Base-by-base conservation (phyloP, 1,140 invertebrate genomes). In the Trichogramma pretiosum region DNA sequence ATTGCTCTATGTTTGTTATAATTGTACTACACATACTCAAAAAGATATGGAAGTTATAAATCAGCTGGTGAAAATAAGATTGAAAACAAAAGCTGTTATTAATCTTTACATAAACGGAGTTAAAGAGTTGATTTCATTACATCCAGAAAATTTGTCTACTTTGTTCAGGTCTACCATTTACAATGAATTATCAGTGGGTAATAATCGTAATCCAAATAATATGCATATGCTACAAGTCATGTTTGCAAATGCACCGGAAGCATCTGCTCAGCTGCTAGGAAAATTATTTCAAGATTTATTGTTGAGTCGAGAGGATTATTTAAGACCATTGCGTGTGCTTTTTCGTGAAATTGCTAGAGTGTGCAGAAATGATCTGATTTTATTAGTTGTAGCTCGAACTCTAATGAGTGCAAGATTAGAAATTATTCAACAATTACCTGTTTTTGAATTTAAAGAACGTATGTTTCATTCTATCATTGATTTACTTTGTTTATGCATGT, bases 111-210 rank as follows among this genome's bases (percentile, higher is more conserved):
- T 93, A 56, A 78, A 80, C 10, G 89, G 92, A 58, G 80, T 97
- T 0, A 82, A 82, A 68, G 85, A 78, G 62, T 63, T 77, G 32
- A 74, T 78, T 10, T 61, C 62, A 17, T 39, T 68, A 11, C 84
- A 88, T 63, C 79, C 84, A 5, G 85, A 89, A 16, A 93, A 95
- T 61, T 68, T 96, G 8, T 77, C 80, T 22, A 85, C 85, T n/a
- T 81, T 95, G 28, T 69, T 98, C 49, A 93, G 90, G 54, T 84
- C 92, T 57, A 93, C 92, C 0, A 85, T 97, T 52, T 93, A 93
- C 69, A 97, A 97, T 70, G 93, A 98, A 73, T 72, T 98, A 24
- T 93, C 91, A 0, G n/a, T n/a, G n/a, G n/a, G n/a, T n/a, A 85
- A 86, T 58, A 81, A 84, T 5, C 77, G 93, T 37, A 95, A 94